phyloP scores from a whole-genome alignment of 2,888 invertebrate species.

The Agrochola litura region DNA sequence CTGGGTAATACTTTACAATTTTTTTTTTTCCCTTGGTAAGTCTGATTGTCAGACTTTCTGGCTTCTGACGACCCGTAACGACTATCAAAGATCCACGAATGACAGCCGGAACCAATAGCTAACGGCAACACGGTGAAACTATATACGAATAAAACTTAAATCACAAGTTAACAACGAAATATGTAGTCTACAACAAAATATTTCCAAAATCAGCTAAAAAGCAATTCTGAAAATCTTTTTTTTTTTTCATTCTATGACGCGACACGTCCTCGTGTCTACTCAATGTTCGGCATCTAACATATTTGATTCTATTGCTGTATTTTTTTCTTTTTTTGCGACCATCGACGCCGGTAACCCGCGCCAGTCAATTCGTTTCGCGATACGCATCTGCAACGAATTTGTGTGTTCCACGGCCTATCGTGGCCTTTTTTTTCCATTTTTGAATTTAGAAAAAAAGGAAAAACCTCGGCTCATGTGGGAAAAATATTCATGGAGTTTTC shows the following conservation, averaged over 20 bases:
- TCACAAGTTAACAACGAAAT: neutral
- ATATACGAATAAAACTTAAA: neutral
- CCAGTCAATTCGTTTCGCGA: constrained; percentile 81
- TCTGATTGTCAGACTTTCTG: no score
- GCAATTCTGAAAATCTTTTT: neutral
- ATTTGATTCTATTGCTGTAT: constrained; percentile 72
- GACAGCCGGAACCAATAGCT: no score
- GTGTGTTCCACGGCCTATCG: constrained; percentile 66
- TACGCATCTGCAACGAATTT: constrained; percentile 76
- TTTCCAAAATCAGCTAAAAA: constrained; percentile 3
- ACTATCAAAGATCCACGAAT: no score
- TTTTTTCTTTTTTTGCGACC: constrained; percentile 63
- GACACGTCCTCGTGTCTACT: constrained; percentile 56
- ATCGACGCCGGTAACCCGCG: constrained; percentile 73
- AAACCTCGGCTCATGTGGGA: constrained; percentile 27
- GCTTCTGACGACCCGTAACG: no score
- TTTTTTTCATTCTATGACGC: constrained; percentile 49
- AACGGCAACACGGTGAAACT: neutral
- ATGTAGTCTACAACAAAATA: neutral
- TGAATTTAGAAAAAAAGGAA: constrained; percentile 51
- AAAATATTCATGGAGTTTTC: constrained; percentile 67
- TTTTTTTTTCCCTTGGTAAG: no score
- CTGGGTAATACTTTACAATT: no score
- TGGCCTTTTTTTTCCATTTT: constrained; percentile 53
- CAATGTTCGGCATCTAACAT: constrained; percentile 71